These are phyloP conservation scores for Mirounga angustirostris DNA, from an alignment of 2,113 vertebrate genomes.

Conservation along the genomic window DNA sequence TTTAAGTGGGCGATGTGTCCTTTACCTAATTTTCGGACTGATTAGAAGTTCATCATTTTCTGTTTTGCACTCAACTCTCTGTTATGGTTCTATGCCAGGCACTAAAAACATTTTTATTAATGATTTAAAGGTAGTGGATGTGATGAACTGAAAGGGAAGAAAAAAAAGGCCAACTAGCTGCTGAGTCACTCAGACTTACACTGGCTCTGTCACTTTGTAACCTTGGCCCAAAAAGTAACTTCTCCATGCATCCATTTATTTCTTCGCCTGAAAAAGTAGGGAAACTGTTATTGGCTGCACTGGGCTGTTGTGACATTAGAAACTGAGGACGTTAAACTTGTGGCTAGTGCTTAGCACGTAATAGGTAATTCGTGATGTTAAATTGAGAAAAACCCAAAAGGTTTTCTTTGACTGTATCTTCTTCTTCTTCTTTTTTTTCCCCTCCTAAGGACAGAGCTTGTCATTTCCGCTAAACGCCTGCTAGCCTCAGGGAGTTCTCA, in stretches of 20 bases:
- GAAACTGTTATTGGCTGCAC: neutral
- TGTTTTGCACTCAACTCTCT: neutral
- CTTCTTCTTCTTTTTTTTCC: neutral
- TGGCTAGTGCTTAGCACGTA: neutral
- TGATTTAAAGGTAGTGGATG: conserved; percentile 33
- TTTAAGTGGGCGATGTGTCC: neutral
- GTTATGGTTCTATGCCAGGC: neutral
- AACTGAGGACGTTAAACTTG: neutral
- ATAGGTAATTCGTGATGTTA: neutral
- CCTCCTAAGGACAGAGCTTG: neutral
- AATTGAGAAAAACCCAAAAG: conserved; percentile 8
- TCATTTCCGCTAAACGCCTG: neutral
- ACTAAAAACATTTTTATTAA: conserved; percentile 15
- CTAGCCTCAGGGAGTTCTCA: neutral
- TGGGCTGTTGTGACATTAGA: neutral
- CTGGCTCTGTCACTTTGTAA: neutral
- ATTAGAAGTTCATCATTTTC: neutral
- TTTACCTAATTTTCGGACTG: neutral
- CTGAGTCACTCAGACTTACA: neutral
- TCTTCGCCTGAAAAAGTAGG: neutral
- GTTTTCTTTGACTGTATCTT: neutral
- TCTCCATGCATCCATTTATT: neutral
- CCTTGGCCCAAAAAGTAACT: neutral
- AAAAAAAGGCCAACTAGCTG: neutral
- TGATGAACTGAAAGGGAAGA: neutral